phyloP scores from a whole-genome alignment of 2,888 invertebrate species.

The Ephialtes manifestator region DNA sequence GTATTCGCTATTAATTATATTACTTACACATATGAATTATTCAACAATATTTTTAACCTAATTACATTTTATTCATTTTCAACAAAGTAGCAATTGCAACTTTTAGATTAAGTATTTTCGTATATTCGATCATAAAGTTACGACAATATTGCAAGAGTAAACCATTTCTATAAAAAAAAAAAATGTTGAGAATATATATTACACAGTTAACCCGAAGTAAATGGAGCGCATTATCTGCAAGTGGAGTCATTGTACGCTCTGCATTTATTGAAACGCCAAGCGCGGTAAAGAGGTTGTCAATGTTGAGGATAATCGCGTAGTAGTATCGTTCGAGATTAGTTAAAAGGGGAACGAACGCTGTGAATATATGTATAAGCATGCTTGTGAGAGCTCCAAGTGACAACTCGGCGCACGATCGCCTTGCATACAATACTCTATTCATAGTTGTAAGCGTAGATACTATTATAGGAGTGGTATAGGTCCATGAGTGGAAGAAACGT shows the following conservation, averaged over 20 bases:
- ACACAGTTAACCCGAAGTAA: neutral
- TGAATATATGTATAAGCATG: conserved; percentile 19
- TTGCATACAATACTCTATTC: conserved; percentile 21
- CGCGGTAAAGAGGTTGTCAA: conserved; percentile 9
- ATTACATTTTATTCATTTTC: no score
- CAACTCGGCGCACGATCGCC: conserved; percentile 1
- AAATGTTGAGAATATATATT: neutral
- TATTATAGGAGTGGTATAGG: conserved; percentile 18
- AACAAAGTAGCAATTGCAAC: no score
- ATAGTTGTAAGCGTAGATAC: conserved; percentile 5
- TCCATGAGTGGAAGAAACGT: conserved; percentile 23
- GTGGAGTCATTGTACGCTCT: neutral
- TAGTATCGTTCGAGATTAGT: conserved; percentile 16
- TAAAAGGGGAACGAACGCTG: conserved; percentile 9
- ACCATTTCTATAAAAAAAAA: neutral
- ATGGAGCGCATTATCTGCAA: neutral
- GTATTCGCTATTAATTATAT: no score
- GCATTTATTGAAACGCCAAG: neutral
- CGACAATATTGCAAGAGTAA: no score
- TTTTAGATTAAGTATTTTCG: no score
- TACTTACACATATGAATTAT: no score
- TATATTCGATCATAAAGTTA: no score
- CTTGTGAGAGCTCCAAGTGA: neutral
- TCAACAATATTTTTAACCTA: no score
- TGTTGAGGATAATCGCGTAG: neutral